Conservation (phyloP, 2,888 invertebrate genomes). For the Volucella bombylans region DNA sequence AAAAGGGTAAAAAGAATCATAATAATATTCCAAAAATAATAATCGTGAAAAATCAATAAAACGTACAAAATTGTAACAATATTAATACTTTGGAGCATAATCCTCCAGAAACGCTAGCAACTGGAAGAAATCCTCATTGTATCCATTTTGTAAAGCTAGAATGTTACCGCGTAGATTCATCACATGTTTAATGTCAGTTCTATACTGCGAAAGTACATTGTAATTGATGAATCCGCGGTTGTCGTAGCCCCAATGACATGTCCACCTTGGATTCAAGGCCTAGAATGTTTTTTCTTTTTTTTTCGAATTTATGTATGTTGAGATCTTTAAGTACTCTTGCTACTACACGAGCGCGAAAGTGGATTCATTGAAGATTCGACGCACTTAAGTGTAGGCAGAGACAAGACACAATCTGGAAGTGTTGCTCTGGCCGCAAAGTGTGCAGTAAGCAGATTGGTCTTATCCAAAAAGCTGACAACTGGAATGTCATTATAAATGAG, state of each 20-base stretch:
- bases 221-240: slow-evolving; percentile 76
- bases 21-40: background rate
- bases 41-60: background rate
- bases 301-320: too few relatives aligned
- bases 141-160: slow-evolving; percentile 68
- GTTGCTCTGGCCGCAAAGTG: too few relatives aligned
- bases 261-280: slow-evolving; percentile 74
- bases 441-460: too few relatives aligned
- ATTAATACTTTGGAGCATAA: slow-evolving; percentile 24
- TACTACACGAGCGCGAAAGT: too few relatives aligned
- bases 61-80: background rate
- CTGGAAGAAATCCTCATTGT: slow-evolving; percentile 73
- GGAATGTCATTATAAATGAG: too few relatives aligned
- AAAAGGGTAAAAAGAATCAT: background rate
- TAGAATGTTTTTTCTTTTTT: slow-evolving; percentile 75
- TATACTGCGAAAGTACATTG: slow-evolving; percentile 75
- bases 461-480: too few relatives aligned
- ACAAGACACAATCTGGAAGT: too few relatives aligned
- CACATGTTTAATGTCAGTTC: slow-evolving; percentile 77
- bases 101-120: slow-evolving; percentile 74
- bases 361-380: too few relatives aligned
- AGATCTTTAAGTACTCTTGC: too few relatives aligned
- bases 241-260: slow-evolving; percentile 75
- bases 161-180: slow-evolving; percentile 75
- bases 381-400: too few relatives aligned